Evolutionary conservation across 2,888 invertebrate species (phyloP).

Genomic region (Neria commutata): DNA sequence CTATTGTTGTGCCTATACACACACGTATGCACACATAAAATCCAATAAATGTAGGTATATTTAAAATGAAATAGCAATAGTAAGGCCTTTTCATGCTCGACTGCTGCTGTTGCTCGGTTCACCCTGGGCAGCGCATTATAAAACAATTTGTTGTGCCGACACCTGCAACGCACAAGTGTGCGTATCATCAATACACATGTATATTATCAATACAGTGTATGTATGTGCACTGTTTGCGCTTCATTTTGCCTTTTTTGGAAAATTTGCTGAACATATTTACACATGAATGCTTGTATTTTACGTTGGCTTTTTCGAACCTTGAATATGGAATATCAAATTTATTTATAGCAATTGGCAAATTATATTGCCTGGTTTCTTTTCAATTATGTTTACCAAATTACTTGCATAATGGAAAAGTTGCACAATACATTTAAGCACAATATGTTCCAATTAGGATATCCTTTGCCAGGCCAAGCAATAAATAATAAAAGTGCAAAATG

Average conservation of each 20-base stretch:
- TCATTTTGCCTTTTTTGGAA: slow-evolving; percentile 5
- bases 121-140: slow-evolving; percentile 39
- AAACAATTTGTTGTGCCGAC: slow-evolving; percentile 52
- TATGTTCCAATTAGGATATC: too few relatives aligned
- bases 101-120: neutral
- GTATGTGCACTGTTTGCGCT: neutral
- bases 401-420: too few relatives aligned
- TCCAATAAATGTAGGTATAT: neutral
- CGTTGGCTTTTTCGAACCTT: too few relatives aligned
- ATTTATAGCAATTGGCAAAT: too few relatives aligned
- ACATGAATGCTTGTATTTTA: too few relatives aligned
- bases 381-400: too few relatives aligned
- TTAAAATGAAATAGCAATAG: neutral
- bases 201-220: neutral
- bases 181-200: too few relatives aligned
- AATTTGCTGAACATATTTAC: slow-evolving; percentile 12
- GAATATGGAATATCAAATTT: too few relatives aligned
- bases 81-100: neutral
- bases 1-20: neutral
- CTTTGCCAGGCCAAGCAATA: too few relatives aligned
- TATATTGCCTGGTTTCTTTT: too few relatives aligned
- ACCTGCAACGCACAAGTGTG: slow-evolving; percentile 32
- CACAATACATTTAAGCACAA: too few relatives aligned
- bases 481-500: too few relatives aligned
- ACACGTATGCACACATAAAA: neutral